Conservation (phyloP, 2,888 invertebrate species). For the Sclerodermus sp. region DNA sequence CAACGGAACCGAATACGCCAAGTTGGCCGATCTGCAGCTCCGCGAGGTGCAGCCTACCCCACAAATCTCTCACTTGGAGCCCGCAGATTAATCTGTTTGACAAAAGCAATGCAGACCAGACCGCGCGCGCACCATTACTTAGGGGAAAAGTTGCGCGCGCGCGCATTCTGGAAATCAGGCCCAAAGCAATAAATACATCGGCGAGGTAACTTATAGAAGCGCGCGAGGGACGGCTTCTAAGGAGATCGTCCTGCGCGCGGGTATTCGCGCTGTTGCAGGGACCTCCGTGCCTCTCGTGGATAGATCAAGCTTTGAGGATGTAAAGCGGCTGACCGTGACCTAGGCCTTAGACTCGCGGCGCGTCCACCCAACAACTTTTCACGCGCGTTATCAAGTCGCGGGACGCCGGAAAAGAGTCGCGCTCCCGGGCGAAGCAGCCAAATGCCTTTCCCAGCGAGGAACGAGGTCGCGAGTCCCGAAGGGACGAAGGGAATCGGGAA, state of each 20-base stretch:
- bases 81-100: constrained; percentile 23
- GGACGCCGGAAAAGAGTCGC: no score
- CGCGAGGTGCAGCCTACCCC: constrained; percentile 8
- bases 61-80: constrained; percentile 11
- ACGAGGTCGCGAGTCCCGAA: no score
- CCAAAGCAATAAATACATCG: constrained; percentile 15
- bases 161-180: constrained; percentile 14
- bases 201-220: constrained; percentile 4
- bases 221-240: background rate
- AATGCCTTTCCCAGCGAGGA: no score
- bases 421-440: no score
- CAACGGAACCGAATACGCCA: constrained; percentile 16
- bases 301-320: constrained; percentile 26
- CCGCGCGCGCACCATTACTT: background rate
- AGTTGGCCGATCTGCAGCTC: constrained; percentile 10
- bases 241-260: no score
- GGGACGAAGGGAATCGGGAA: no score
- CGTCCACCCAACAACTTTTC: no score
- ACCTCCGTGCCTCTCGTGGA: constrained; percentile 16
- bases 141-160: background rate
- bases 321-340: constrained; percentile 36
- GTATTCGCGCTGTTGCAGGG: no score
- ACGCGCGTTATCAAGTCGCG: no score
- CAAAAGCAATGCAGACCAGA: constrained; percentile 16
- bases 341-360: constrained; percentile 9